Evolutionary conservation across 2,888 invertebrate species (phyloP).

Genomic region (Cremastinae sp.): DNA sequence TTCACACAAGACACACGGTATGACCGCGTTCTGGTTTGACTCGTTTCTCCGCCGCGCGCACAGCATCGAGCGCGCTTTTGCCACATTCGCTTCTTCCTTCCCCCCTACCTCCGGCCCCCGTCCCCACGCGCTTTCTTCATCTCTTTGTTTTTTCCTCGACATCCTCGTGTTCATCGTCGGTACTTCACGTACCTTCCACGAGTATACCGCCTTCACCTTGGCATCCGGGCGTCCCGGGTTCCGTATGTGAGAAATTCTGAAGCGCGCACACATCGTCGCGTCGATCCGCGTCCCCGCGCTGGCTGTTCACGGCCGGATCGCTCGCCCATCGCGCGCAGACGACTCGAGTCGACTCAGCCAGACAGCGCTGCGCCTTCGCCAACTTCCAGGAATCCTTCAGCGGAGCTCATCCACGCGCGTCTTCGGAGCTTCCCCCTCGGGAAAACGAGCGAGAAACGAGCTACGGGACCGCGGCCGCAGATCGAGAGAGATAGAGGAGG

Average conservation of each 20-base stretch:
- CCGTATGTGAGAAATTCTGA: slow-evolving; percentile 38
- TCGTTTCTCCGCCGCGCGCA: slow-evolving; percentile 62
- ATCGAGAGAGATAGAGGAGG: slow-evolving; percentile 46
- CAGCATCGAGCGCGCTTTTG: slow-evolving; percentile 46
- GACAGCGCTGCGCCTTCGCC: slow-evolving; percentile 76
- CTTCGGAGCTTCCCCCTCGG: slow-evolving; percentile 59
- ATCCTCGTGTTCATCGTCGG: slow-evolving; percentile 54
- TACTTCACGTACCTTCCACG: slow-evolving; percentile 59
- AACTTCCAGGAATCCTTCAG: slow-evolving; percentile 71
- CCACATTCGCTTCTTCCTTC: slow-evolving; percentile 53
- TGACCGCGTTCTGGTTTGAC: slow-evolving; percentile 74
- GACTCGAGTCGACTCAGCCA: slow-evolving; percentile 71
- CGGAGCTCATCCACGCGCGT: slow-evolving; percentile 50
- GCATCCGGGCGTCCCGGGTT: slow-evolving; percentile 53
- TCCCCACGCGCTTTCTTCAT: slow-evolving; percentile 14
- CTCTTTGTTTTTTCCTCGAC: slow-evolving; percentile 44
- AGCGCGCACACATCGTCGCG: slow-evolving; percentile 37
- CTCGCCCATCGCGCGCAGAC: slow-evolving; percentile 49
- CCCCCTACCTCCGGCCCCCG: no score
- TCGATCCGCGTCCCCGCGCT: slow-evolving; percentile 57
- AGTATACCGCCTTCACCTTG: slow-evolving; percentile 59
- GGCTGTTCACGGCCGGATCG: slow-evolving; percentile 33
- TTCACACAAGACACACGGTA: slow-evolving; percentile 62
- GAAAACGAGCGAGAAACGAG: slow-evolving; percentile 59
- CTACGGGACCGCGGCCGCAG: slow-evolving; percentile 26